Evolutionary conservation across 2,113 vertebrate species (phyloP).

Genomic region (Mustela lutreola): DNA sequence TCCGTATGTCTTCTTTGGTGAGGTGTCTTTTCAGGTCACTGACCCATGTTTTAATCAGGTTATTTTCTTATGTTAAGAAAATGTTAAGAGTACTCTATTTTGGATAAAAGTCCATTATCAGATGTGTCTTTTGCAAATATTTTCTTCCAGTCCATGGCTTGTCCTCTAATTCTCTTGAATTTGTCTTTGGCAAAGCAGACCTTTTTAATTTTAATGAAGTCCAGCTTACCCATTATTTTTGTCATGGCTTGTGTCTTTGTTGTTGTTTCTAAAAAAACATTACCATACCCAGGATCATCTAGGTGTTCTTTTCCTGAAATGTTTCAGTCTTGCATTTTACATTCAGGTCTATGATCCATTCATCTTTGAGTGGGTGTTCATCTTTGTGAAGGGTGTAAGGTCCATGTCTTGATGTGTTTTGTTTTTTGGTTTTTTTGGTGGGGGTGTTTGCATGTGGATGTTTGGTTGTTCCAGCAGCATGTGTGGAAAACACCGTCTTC

Average conservation of each 20-base stretch:
- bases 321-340: background rate
- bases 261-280: background rate
- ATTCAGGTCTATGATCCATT: background rate
- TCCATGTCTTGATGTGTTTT: background rate
- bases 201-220: background rate
- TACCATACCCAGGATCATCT: background rate
- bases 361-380: background rate
- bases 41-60: background rate
- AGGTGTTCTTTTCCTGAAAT: background rate
- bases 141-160: background rate
- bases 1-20: background rate
- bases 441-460: background rate
- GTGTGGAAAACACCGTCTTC: background rate
- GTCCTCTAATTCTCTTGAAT: background rate
- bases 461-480: background rate
- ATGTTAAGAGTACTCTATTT: background rate
- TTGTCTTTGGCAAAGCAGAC: background rate
- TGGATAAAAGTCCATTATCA: background rate
- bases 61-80: background rate
- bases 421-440: background rate
- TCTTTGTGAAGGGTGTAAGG: background rate
- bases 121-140: background rate
- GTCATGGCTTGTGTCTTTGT: background rate
- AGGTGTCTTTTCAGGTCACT: background rate
- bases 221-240: background rate